Evolutionary conservation across 2,888 invertebrate genomes (phyloP), one percentile per base, ranked within the genome.

Genomic region (Timandra comae): DNA sequence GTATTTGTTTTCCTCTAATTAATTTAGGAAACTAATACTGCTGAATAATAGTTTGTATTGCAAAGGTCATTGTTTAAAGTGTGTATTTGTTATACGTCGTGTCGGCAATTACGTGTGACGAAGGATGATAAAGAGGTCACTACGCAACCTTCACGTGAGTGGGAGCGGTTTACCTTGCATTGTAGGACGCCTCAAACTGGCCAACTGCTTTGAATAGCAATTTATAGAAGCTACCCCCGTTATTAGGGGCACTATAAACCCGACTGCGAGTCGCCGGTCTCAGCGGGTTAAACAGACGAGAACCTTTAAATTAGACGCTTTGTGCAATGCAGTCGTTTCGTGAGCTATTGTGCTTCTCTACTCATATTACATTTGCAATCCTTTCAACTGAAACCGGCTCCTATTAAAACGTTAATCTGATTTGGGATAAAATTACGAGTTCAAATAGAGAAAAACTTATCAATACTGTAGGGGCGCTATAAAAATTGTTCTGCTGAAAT

Each of bases 241-340:
- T 71, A 78, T 79, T 79, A 75, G 50, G 68, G 68, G 68, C 49
- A 64, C 61, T 73, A 72, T 68, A 76, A 70, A 58, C 65, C 62
- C 62, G 64, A 61, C 69, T 57, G 52, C 48, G 50, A 63, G 68
- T 65, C 68, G 68, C 70, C 72, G n/a, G 57, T 53, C 53, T 61
- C 60, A 56, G 54, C 54, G 59, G 46, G 64, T 60, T 67, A 69
- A 68, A 64, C 58, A 64, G 59, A 65, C 65, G 58, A 55, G 57
- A 60, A 63, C 58, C 59, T 56, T 57, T 52, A 66, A 73, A 75
- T 69, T 70, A 64, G 56, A 61, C 54, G 59, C 57, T 62, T 57
- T 60, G 57, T 56, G 52, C 54, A 58, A 41, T 54, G 56, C 58
- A 53, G 53, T 52, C 50, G 50, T 54, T 54, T 48, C 43, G 38